A percentile compares a stretch with the other conserved stretches of the same genome.
Evolutionary conservation across 2,797 vertebrate species (phyloP).

Genomic region (Chaetophractus vellerosus): DNA sequence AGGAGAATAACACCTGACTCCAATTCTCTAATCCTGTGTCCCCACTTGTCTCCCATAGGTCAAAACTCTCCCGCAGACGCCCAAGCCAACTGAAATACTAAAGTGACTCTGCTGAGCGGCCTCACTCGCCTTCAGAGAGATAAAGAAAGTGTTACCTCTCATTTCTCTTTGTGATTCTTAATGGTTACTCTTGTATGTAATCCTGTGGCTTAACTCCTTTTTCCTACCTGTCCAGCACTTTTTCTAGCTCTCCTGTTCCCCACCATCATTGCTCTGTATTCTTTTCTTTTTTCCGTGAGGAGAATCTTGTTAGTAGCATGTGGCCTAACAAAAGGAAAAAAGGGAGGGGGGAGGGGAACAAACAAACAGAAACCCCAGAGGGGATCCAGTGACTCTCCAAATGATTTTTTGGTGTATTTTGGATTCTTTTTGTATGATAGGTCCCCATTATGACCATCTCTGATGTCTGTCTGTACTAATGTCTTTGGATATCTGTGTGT

Average conservation of each 20-base stretch:
- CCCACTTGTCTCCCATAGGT: slow-evolving; percentile 90
- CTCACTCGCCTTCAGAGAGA: slow-evolving; percentile 91
- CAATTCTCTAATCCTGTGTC: slow-evolving; percentile 7
- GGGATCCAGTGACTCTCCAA: slow-evolving; percentile 71
- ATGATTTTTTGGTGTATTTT: slow-evolving; percentile 9
- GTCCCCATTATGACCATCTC: slow-evolving; percentile 88
- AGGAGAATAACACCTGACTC: background rate
- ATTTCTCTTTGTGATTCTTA: slow-evolving; percentile 97
- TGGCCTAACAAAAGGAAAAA: slow-evolving; percentile 93
- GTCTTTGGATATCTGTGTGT: slow-evolving; percentile 91
- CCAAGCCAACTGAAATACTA: slow-evolving; percentile 95
- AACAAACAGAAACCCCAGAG: background rate
- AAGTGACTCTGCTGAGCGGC: slow-evolving; percentile 88
- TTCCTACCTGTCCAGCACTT: slow-evolving; percentile 88
- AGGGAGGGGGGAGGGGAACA: background rate
- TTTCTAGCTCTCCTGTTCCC: slow-evolving; percentile 90
- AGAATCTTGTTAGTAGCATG: slow-evolving; percentile 95
- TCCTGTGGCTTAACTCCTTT: slow-evolving; percentile 94
- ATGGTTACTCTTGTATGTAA: slow-evolving; percentile 96
- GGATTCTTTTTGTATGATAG: slow-evolving; percentile 80
- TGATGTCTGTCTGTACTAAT: slow-evolving; percentile 92
- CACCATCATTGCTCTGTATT: slow-evolving; percentile 80
- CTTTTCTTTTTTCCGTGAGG: slow-evolving; percentile 92
- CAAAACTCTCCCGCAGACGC: slow-evolving; percentile 97
- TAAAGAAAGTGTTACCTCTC: slow-evolving; percentile 94